Evolutionary conservation across 2,113 vertebrate species (phyloP), one percentile per base, ranked within the genome.

Genomic region (Antennarius striatus): DNA sequence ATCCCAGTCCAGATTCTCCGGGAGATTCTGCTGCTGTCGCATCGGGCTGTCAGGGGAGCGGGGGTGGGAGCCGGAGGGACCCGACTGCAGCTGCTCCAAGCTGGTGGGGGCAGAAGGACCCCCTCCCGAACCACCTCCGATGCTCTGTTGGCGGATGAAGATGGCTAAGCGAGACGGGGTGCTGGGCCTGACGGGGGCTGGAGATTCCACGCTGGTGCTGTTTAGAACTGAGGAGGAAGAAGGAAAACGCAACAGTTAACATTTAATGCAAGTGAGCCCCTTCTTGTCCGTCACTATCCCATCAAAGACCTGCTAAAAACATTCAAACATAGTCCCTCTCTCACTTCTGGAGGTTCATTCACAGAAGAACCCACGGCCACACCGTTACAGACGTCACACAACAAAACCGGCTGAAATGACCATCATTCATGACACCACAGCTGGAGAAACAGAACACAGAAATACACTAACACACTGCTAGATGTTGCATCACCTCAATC

Each of bases 101-200:
- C 71, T 53, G 12, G 84, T 55, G 15, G 81, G 67, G 48, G 84
- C 77, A 10, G 90, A 75, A 1, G 74, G 56, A 8, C 60, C 67
- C 10, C 84, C 79, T 39, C 86, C 84, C 5, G 85, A 73, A 15
- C 88, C 86, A 13, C 73, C 66, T 4, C 92, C 80, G 10, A 80
- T 40, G 65, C 92, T 94, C 73, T 94, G 92, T 74, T 97, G 96
- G 4, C 96, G 93, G 71, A 94, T 93, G 89, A 99, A 98, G 75
- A 98, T 91, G n/a, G 94, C 84, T 45, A 98, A 81, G 8, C 97
- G 95, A 30, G 96, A 96, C 0, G 97, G 97, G 0, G 97, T 98
- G 66, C 93, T 94, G 40, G 96, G 95, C 76, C 91, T 93, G 12
- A 92, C 86, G 0, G 94, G 91, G 0, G 90, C 82, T 0, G 92